Evolutionary conservation across 2,113 vertebrate genomes (phyloP), one percentile per base, ranked within the genome.

Genomic region (Sminthopsis crassicaudata): DNA sequence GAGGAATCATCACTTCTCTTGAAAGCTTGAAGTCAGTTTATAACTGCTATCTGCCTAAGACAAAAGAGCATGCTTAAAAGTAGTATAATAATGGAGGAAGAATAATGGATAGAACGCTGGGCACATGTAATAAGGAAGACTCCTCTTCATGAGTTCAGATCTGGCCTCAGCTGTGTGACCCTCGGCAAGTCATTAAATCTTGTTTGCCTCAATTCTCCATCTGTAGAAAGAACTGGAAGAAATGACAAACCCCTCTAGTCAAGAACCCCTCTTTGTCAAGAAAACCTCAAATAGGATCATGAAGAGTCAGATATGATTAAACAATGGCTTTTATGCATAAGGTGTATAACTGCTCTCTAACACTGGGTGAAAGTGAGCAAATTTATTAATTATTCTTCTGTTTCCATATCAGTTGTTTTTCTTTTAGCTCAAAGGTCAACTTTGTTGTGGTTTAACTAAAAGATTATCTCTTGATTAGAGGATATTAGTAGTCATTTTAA

Each of bases 311-410:
- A 67, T 3, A 14, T 16, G 30, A 67, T 11, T 67, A 27, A 67
- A 67, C 57, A 60, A 60, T 36, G 60, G 30, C 92, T 36, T 93
- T 96, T 93, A 90, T 46, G 14, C 30, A 53, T 92, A 84, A 84
- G 91, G 53, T 96, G 91, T 9, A 4, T 51, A 51, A 51, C 50
- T 96, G 89, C 93, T 91, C 24, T 26, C 26, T 96, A 94, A 19
- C 57, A 95, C 16, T n/a, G 90, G 95, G 95, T 36, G 94, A 57
- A 91, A 30, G 57, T 96, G 94, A 88, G 53, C 3, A n/a, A 92
- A 90, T 94, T n/a, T 30, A 88, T 96, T 92, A 97, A 89, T 93
- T 94, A 92, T n/a, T 10, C 22, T 95, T 92, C n/a, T 27, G 91
- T 91, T 27, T 91, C n/a, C 67, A 42, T 42, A 42, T 84, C 67